A percentile compares a stretch with the other conserved stretches of the same genome.
Evolutionary conservation across 1,140 invertebrate species (phyloP).

Genomic region (Bombus superbus): DNA sequence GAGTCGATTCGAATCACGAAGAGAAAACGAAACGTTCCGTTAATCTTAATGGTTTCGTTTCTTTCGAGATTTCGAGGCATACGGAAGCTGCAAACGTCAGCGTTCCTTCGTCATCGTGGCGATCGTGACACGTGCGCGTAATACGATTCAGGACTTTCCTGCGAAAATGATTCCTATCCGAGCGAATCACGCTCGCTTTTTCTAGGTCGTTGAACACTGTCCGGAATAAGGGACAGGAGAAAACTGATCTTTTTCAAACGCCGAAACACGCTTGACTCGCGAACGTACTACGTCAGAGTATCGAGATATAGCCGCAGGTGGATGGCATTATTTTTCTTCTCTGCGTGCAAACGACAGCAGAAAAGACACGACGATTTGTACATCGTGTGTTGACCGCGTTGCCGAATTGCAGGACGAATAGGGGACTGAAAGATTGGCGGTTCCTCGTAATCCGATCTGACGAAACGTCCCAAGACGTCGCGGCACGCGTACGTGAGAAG

Average conservation of each 20-base stretch:
- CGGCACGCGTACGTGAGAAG: slow-evolving; percentile 51
- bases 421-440: slow-evolving; percentile 19
- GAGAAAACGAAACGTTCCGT: neutral
- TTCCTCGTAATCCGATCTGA: slow-evolving; percentile 52
- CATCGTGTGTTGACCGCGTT: neutral
- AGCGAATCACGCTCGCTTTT: too few relatives aligned
- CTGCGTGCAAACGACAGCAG: neutral
- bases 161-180: neutral
- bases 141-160: neutral
- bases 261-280: too few relatives aligned
- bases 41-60: neutral
- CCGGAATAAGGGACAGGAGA: too few relatives aligned
- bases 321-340: too few relatives aligned
- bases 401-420: slow-evolving; percentile 28
- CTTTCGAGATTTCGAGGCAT: neutral
- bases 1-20: slow-evolving; percentile 2
- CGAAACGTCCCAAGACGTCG: slow-evolving; percentile 39
- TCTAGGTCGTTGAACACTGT: too few relatives aligned
- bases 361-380: slow-evolving; percentile 3
- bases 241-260: neutral
- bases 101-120: too few relatives aligned
- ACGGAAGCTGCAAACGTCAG: neutral
- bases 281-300: too few relatives aligned
- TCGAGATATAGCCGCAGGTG: neutral
- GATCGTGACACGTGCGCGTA: neutral